phyloP scores from a whole-genome alignment of 2,797 vertebrate genomes.

The Diceros bicornis region DNA sequence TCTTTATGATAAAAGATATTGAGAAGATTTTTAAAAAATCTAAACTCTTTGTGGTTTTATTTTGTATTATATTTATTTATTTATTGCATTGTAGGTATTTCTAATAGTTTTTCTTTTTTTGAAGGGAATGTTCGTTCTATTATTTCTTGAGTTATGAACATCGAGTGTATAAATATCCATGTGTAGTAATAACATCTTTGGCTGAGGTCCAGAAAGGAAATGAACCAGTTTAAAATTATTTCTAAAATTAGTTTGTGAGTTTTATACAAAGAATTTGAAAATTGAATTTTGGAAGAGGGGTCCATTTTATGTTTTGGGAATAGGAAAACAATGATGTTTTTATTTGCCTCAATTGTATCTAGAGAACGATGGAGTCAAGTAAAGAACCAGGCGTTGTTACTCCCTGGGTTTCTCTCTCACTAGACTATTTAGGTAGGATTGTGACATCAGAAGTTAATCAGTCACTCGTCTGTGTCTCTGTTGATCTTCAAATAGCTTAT shows the following conservation, averaged over 20 bases:
- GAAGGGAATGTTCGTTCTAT: neutral
- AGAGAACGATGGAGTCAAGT: neutral
- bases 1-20: neutral
- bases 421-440: neutral
- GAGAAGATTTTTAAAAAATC: neutral
- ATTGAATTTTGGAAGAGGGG: neutral
- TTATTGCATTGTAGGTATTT: neutral
- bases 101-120: neutral
- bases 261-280: neutral
- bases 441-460: slow-evolving; percentile 5
- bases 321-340: neutral
- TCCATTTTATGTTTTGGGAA: neutral
- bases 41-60: neutral
- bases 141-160: neutral
- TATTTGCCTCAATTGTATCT: neutral
- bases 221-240: neutral
- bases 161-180: neutral
- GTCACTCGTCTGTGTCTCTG: neutral
- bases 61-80: neutral
- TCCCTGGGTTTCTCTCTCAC: neutral
- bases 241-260: neutral
- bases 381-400: neutral
- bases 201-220: neutral
- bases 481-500: slow-evolving; percentile 40
- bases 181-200: neutral